A percentile compares a stretch with the other conserved stretches of the same genome.
These are phyloP conservation scores for Poecilia wingei DNA, from an alignment of 2,797 vertebrate genomes.

Conservation along the genomic window DNA sequence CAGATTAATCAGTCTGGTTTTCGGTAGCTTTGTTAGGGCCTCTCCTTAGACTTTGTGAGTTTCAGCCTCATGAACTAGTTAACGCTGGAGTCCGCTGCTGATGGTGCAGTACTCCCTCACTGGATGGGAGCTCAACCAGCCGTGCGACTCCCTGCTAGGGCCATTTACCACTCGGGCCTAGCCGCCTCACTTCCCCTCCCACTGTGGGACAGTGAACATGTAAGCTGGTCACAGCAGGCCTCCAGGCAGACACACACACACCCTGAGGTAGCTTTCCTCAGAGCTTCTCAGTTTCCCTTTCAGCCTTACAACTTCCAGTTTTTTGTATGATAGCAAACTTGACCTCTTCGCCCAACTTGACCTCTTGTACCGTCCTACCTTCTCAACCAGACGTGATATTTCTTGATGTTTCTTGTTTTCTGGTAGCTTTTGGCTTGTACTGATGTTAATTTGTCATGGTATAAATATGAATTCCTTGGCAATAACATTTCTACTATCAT, in stretches of 20 bases:
- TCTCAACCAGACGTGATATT: conserved; percentile 15
- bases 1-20: background rate
- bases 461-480: background rate
- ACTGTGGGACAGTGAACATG: conserved; percentile 77
- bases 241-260: conserved; percentile 41
- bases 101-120: conserved; percentile 36
- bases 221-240: conserved; percentile 76
- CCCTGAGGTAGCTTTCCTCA: conserved; percentile 46
- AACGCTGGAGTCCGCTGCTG: conserved; percentile 42
- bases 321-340: conserved; percentile 9
- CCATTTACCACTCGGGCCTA: conserved; percentile 71
- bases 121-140: conserved; percentile 63
- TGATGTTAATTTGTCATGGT: background rate
- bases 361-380: background rate
- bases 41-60: conserved; percentile 6
- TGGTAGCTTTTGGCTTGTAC: background rate
- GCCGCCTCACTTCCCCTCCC: conserved; percentile 63
- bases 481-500: background rate
- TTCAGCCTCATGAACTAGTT: conserved; percentile 23
- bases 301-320: conserved; percentile 33
- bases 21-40: conserved; percentile 11
- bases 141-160: conserved; percentile 52
- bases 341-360: conserved; percentile 11
- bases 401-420: conserved; percentile 17
- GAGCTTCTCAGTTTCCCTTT: conserved; percentile 41